Percentiles rank a stretch among this genome's conserved stretches.
phyloP scores from a whole-genome alignment of 2,113 vertebrate genomes.

The Scomber japonicus region DNA sequence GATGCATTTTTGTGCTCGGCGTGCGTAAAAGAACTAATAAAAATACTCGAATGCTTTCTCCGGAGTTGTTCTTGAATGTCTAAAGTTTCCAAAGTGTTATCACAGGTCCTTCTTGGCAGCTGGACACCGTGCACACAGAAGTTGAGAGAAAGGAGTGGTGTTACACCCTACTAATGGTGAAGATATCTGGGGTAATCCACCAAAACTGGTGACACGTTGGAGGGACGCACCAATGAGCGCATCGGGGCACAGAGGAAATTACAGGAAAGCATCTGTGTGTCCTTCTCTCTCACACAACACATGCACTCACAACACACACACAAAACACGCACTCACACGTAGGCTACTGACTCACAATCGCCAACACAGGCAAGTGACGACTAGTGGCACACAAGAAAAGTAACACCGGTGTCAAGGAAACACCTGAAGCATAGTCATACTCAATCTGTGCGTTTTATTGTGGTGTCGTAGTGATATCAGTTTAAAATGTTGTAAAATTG shows the following conservation, averaged over 20 bases:
- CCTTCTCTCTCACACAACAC: conserved; percentile 34
- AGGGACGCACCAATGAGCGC: conserved; percentile 85
- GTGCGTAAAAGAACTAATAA: conserved; percentile 9
- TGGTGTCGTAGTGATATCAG: not conserved
- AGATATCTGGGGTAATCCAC: conserved; percentile 85
- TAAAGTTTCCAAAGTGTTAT: conserved; percentile 23
- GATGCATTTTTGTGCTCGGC: conserved; percentile 48
- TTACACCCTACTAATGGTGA: conserved; percentile 64
- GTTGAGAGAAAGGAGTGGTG: conserved; percentile 61
- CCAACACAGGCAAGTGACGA: not conserved
- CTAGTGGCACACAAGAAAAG: not conserved
- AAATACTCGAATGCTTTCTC: conserved; percentile 13
- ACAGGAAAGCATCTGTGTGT: conserved; percentile 59
- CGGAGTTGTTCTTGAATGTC: conserved; percentile 33
- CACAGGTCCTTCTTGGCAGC: conserved; percentile 50
- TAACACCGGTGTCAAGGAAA: not conserved
- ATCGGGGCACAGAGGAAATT: conserved; percentile 66
- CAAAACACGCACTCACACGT: conserved; percentile 23
- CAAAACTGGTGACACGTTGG: conserved; percentile 85
- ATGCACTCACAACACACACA: conserved; percentile 30
- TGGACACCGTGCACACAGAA: conserved; percentile 47
- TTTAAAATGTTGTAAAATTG: not conserved
- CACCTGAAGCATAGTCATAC: not conserved
- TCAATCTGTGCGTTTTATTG: not conserved
- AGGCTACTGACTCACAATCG: conserved; percentile 18